A percentile compares a stretch with the other conserved stretches of the same genome.
Conservation (phyloP, 2,113 vertebrate species). For the Isichthys henryi region DNA sequence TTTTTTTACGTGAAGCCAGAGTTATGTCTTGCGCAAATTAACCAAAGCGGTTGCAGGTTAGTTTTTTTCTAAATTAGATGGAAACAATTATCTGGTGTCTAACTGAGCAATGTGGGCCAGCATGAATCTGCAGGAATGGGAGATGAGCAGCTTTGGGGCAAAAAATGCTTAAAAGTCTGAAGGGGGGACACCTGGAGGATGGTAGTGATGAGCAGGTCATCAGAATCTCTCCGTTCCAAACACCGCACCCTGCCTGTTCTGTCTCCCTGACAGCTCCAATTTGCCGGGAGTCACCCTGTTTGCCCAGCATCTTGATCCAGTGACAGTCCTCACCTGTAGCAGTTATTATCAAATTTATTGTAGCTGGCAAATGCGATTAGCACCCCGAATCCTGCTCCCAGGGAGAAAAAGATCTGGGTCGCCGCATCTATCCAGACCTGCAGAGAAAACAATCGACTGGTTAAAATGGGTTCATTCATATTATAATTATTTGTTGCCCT, state of each 20-base stretch:
- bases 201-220: not conserved
- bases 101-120: not conserved
- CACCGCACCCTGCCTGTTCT: not conserved
- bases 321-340: conserved; percentile 76
- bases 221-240: not conserved
- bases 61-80: not conserved
- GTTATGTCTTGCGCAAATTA: not conserved
- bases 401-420: conserved; percentile 95
- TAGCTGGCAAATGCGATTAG: conserved; percentile 97
- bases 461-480: not conserved
- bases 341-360: conserved; percentile 98
- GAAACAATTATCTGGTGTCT: not conserved
- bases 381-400: conserved; percentile 95
- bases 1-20: not conserved
- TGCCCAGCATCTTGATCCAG: not conserved
- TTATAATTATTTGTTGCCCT: not conserved
- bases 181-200: not conserved
- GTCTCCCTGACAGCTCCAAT: not conserved
- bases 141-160: not conserved
- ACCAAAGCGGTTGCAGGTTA: not conserved
- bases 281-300: not conserved
- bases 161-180: not conserved
- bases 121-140: not conserved
- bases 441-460: not conserved
- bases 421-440: conserved; percentile 99